phyloP scores from a whole-genome alignment of 2,797 vertebrate genomes.

The Esox masquinongy region DNA sequence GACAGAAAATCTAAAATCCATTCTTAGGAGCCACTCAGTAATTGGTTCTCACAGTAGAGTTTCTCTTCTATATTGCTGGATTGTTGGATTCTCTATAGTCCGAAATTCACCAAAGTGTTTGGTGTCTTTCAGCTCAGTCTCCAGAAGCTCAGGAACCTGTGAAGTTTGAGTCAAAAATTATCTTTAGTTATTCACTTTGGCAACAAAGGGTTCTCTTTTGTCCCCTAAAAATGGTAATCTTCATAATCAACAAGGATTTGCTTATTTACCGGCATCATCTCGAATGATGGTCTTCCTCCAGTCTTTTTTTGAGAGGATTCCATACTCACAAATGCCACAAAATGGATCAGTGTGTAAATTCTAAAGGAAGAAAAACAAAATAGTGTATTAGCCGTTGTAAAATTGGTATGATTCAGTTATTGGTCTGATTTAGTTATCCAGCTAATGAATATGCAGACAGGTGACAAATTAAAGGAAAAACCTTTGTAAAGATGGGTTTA shows the following conservation, averaged over 20 bases:
- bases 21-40: no score
- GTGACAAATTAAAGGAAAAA: no score
- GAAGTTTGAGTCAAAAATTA: background rate
- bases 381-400: background rate
- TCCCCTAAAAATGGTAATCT: background rate
- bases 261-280: background rate
- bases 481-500: no score
- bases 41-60: background rate
- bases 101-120: background rate
- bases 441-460: no score
- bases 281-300: no score
- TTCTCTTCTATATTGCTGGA: background rate
- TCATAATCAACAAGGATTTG: background rate
- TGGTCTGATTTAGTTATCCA: no score
- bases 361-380: conserved; percentile 5
- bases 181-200: background rate
- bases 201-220: no score
- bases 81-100: background rate
- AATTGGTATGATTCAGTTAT: background rate
- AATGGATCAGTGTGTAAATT: conserved; percentile 23
- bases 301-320: background rate
- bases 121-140: background rate
- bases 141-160: background rate
- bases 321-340: conserved; percentile 3
- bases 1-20: no score